A percentile compares a stretch with the other conserved stretches of the same genome.
These are phyloP conservation scores for Aphidius colemani DNA, from an alignment of 2,888 invertebrate species.

Conservation along the genomic window DNA sequence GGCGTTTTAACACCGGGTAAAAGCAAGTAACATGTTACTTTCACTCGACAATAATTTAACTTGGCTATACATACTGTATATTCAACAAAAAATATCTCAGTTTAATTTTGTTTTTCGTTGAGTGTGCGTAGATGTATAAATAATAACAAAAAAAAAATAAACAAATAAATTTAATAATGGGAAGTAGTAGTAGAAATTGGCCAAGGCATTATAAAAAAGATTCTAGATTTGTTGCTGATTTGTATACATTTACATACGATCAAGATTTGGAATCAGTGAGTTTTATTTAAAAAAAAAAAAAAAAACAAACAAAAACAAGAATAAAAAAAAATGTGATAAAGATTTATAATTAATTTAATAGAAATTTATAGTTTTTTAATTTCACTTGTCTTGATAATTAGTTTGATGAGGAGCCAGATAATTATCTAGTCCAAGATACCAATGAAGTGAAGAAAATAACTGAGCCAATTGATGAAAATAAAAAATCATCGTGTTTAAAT, in stretches of 20 bases:
- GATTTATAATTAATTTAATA: background rate
- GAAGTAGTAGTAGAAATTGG: slow-evolving; percentile 57
- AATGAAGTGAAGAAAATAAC: slow-evolving; percentile 39
- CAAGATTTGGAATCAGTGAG: slow-evolving; percentile 65
- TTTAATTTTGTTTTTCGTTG: background rate
- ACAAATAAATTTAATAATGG: slow-evolving; percentile 30
- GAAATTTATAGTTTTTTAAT: slow-evolving; percentile 8
- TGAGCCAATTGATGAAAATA: slow-evolving; percentile 30
- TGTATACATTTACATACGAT: slow-evolving; percentile 84
- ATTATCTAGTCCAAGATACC: slow-evolving; percentile 22
- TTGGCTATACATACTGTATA: slow-evolving; percentile 2
- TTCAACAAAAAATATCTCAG: background rate
- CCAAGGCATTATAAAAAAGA: slow-evolving; percentile 86
- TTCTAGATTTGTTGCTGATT: slow-evolving; percentile 79
- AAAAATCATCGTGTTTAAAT: slow-evolving; percentile 42
- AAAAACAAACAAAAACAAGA: background rate
- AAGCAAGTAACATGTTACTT: slow-evolving; percentile 22
- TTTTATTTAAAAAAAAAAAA: slow-evolving; percentile 22
- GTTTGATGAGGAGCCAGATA: slow-evolving; percentile 22
- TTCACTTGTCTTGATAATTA: slow-evolving; percentile 11
- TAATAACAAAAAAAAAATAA: background rate
- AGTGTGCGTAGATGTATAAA: background rate
- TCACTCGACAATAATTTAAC: slow-evolving; percentile 19
- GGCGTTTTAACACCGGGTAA: slow-evolving; percentile 11
- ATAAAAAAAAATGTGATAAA: background rate